Evolutionary conservation across 2,113 vertebrate species (phyloP).

Genomic region (Alligator sinensis): DNA sequence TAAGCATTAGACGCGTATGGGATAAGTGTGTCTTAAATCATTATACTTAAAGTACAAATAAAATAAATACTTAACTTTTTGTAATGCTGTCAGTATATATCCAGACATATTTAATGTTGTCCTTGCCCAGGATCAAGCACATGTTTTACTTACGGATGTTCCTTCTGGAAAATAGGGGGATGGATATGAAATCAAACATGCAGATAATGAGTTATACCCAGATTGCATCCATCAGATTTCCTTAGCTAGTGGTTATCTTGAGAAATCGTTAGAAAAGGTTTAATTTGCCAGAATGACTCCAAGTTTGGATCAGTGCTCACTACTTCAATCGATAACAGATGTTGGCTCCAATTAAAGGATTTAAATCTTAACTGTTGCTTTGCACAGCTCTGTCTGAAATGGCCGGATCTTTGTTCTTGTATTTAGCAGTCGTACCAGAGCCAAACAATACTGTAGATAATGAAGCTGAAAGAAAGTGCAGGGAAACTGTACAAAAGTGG

Average conservation of each 20-base stretch:
- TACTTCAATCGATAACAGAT: conserved; percentile 54
- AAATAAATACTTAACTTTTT: neutral
- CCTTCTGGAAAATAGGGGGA: neutral
- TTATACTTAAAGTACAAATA: neutral
- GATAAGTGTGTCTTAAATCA: too few species aligned
- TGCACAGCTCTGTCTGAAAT: conserved; percentile 54
- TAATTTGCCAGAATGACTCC: conserved; percentile 44
- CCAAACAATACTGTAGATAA: conserved; percentile 49
- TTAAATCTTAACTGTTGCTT: conserved; percentile 25
- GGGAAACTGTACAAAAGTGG: conserved; percentile 19
- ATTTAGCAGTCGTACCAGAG: conserved; percentile 35
- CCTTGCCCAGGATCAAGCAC: neutral
- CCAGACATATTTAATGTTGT: neutral
- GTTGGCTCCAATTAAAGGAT: conserved; percentile 41
- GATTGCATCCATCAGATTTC: neutral
- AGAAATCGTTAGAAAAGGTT: conserved; percentile 40
- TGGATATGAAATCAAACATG: neutral
- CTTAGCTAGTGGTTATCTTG: neutral
- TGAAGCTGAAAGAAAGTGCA: conserved; percentile 50
- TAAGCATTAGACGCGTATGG: neutral
- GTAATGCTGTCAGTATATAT: neutral
- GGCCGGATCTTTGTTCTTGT: conserved; percentile 53
- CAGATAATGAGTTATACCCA: neutral
- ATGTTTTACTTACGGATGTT: neutral
- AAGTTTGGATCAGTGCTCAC: conserved; percentile 45